Evolutionary conservation across 1,140 invertebrate species (phyloP), one percentile per base, ranked within the genome.

Genomic region (Dendrolimus punctatus): DNA sequence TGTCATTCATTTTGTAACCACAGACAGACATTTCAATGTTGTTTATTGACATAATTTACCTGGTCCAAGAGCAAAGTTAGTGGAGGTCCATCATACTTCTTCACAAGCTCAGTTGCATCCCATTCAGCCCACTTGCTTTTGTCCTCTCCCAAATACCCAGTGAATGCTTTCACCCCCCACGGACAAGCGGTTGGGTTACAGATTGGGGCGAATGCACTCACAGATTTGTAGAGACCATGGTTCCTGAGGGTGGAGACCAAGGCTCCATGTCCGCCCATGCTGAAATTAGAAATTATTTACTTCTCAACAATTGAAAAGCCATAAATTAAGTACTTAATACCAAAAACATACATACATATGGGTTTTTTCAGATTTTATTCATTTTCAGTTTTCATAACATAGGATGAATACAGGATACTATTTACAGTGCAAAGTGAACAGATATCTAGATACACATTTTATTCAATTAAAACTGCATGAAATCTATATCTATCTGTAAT

Each of bases 241-340:
- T 98, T 98, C 80, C 96, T 96, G 23, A 99, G 83, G 9, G 94
- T 93, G 82, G 95, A 95, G 40, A 98, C 93, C 36, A 99, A 82
- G 38, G 98, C 98, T 38, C 98, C 98, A 88, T 99, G 97, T 51
- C 98, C 98, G 51, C 98, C 98, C 97, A 99, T 99, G 74, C 96
- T 97, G 70, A 49, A 91, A 88, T 63, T 61, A 55, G 53, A 71
- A 49, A 40, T 39, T 8, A 8, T 5, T 46, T 36, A 46, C 36
- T 9, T 46, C 10, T 23, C 23, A 23, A 23, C 23, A 46, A 23
- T 46, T 10, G 23, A 46, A 9, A 4, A 10, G 23, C 9, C 6
- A 23, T 23, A 23, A 6, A 23, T 5, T 2, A 5, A 9, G 46
- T 36, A 46, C 9, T 36, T 46, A 9, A 23, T 46, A 23, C 7